Conservation (phyloP, 1,140 invertebrate species). For the Megalopta genalis region DNA sequence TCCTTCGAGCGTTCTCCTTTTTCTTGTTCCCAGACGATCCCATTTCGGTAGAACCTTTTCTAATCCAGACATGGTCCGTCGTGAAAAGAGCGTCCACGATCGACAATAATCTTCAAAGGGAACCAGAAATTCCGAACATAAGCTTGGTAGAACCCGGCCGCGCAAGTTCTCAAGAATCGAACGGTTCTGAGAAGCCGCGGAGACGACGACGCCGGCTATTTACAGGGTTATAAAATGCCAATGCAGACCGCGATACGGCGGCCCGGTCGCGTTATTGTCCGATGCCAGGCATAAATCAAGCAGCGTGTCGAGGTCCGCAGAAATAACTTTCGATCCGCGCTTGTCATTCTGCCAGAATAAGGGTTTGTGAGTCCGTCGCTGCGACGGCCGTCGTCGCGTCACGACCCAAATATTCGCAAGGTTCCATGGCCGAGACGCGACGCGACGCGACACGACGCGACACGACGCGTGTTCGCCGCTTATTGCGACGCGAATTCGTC, state of each 20-base stretch:
- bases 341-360: slow-evolving; percentile 64
- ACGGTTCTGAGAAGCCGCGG: slow-evolving; percentile 50
- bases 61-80: too few relatives aligned
- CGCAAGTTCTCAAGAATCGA: slow-evolving; percentile 42
- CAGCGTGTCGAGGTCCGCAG: slow-evolving; percentile 46
- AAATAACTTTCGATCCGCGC: slow-evolving; percentile 62
- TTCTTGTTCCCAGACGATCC: too few relatives aligned
- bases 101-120: too few relatives aligned
- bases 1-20: too few relatives aligned
- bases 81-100: too few relatives aligned
- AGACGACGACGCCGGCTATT: slow-evolving; percentile 43
- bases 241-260: slow-evolving; percentile 42
- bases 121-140: too few relatives aligned
- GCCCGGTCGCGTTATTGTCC: slow-evolving; percentile 52
- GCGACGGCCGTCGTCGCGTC: slow-evolving; percentile 33
- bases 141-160: too few relatives aligned
- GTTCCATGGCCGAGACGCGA: slow-evolving; percentile 16
- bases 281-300: slow-evolving; percentile 62
- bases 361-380: slow-evolving; percentile 48
- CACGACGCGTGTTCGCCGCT: neutral
- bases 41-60: too few relatives aligned
- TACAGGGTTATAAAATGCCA: slow-evolving; percentile 55
- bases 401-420: slow-evolving; percentile 55
- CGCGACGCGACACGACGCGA: neutral
- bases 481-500: slow-evolving; percentile 60